Evolutionary conservation across 2,113 vertebrate species (phyloP).

Genomic region (Esox niger): DNA sequence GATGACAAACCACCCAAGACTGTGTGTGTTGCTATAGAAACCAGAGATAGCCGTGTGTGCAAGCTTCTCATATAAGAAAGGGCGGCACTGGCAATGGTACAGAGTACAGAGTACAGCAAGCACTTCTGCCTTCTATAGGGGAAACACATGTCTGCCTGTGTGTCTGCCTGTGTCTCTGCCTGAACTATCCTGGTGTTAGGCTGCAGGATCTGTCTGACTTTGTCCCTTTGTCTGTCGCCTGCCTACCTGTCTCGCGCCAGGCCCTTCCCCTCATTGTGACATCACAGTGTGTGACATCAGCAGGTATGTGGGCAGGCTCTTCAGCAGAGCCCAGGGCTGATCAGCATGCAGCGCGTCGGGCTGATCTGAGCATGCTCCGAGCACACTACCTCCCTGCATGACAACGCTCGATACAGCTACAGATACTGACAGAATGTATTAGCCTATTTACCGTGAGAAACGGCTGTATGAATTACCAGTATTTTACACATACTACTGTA

Average conservation of each 20-base stretch:
- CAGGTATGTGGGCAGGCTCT: conserved; percentile 48
- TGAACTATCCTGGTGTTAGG: background rate
- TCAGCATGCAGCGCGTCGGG: conserved; percentile 63
- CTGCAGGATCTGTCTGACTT: background rate
- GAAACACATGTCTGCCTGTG: background rate
- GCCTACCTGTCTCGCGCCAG: background rate
- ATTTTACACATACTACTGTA: background rate
- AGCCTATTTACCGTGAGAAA: background rate
- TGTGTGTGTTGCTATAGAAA: conserved; percentile 72
- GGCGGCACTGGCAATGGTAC: background rate
- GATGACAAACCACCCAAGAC: conserved; percentile 55
- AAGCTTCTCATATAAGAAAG: conserved; percentile 44
- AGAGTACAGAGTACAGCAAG: conserved; percentile 5
- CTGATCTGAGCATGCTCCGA: conserved; percentile 63
- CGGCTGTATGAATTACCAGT: background rate
- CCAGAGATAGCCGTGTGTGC: conserved; percentile 53
- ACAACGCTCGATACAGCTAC: conserved; percentile 34
- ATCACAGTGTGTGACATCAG: conserved; percentile 69
- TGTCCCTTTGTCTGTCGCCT: conserved; percentile 53
- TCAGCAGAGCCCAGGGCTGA: conserved; percentile 58
- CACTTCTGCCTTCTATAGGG: background rate
- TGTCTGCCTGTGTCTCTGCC: background rate
- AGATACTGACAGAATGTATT: conserved; percentile 23
- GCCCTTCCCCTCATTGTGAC: conserved; percentile 48
- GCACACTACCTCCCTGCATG: conserved; percentile 42